These are phyloP conservation scores for Ammodytes dubius DNA, from an alignment of 2,113 vertebrate genomes.

Conservation along the genomic window DNA sequence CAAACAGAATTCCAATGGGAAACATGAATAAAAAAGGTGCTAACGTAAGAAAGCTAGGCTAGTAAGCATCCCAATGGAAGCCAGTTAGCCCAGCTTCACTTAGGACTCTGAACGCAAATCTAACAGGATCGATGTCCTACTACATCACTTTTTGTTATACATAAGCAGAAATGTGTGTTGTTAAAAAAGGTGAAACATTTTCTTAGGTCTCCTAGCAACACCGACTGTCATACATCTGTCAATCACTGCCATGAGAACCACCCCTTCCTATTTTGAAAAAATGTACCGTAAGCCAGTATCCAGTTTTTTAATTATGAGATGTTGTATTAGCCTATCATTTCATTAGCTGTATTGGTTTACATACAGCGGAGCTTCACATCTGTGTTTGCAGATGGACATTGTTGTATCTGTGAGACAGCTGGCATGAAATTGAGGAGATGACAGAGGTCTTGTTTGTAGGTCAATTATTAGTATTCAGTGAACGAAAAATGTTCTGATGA, in stretches of 20 bases:
- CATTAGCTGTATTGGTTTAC: too few relatives aligned
- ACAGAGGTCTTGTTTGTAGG: not conserved
- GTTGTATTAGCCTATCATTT: not conserved
- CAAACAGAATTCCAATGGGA: too few relatives aligned
- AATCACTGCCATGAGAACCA: not conserved
- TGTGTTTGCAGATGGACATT: not conserved
- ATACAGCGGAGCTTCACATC: not conserved
- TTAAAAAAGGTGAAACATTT: too few relatives aligned
- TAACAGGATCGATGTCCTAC: not conserved
- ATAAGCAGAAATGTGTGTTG: too few relatives aligned
- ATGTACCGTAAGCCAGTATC: not conserved
- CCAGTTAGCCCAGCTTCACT: not conserved
- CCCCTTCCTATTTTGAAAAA: too few relatives aligned
- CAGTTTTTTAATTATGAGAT: not conserved
- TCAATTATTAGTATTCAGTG: not conserved
- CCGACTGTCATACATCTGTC: not conserved
- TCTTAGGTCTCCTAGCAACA: not conserved
- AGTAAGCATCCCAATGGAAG: not conserved
- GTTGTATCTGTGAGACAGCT: constrained; percentile 11
- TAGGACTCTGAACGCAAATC: not conserved
- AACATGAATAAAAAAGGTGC: not conserved
- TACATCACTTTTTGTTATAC: too few relatives aligned
- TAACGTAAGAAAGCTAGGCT: not conserved
- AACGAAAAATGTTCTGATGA: not conserved
- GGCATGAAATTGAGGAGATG: not conserved